phyloP scores from a whole-genome alignment of 2,113 vertebrate species.

The Ammodytes marinus region DNA sequence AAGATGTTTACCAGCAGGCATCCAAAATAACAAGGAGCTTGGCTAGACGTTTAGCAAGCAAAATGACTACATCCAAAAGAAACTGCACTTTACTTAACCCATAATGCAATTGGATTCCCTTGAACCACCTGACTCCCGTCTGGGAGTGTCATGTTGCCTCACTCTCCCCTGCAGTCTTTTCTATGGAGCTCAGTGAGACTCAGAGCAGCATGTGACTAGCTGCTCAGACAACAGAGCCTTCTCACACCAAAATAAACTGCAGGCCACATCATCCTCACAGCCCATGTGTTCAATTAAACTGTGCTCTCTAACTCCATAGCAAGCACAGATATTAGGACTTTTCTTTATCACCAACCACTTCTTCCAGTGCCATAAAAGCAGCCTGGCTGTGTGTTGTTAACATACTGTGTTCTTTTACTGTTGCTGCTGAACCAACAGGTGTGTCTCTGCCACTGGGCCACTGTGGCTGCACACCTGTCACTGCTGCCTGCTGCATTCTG shows the following conservation, averaged over 20 bases:
- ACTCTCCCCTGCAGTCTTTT: background rate
- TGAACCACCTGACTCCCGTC: background rate
- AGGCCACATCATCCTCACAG: slow-evolving; percentile 37
- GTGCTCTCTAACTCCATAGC: background rate
- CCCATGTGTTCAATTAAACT: slow-evolving; percentile 15
- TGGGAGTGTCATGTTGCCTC: slow-evolving; percentile 1
- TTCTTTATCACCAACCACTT: background rate
- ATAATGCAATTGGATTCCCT: background rate
- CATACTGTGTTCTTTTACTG: slow-evolving; percentile 30
- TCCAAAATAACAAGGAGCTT: background rate
- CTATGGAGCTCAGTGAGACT: slow-evolving; percentile 14
- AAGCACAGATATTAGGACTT: background rate
- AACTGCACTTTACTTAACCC: background rate
- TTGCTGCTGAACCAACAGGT: slow-evolving; percentile 35
- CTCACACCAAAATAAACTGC: slow-evolving; percentile 50
- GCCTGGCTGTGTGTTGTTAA: slow-evolving; percentile 12
- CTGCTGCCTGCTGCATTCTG: slow-evolving; percentile 18
- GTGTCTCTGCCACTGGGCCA: slow-evolving; percentile 35
- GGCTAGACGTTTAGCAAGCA: background rate
- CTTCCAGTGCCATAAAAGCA: slow-evolving; percentile 11
- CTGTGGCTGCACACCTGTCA: slow-evolving; percentile 57
- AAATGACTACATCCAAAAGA: background rate
- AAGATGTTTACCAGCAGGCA: background rate
- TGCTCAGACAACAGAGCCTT: slow-evolving; percentile 61
- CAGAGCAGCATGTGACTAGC: slow-evolving; percentile 71